Percentiles rank a stretch among this genome's conserved stretches.
Evolutionary conservation across 1,140 invertebrate genomes (phyloP).

Genomic region (Anoplolepis gracilipes): DNA sequence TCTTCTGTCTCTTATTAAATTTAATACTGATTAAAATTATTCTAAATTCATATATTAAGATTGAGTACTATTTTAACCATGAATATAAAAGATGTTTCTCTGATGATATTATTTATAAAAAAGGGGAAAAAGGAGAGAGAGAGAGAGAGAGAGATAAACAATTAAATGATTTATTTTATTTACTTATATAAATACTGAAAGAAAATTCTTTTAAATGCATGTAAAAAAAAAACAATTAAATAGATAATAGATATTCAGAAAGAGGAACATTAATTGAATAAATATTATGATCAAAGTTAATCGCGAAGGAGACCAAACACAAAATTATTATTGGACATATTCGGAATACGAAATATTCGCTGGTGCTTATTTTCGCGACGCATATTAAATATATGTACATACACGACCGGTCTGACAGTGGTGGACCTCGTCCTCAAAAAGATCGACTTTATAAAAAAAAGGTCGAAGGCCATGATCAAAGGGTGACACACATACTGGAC

Average conservation of each 20-base stretch:
- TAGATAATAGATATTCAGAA: not conserved
- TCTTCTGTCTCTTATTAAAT: no score
- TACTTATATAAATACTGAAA: no score
- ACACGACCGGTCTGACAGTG: slow-evolving; percentile 49
- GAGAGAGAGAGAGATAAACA: no score
- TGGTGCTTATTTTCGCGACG: slow-evolving; percentile 41
- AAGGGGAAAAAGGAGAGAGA: no score
- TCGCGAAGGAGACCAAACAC: not conserved
- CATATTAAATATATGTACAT: slow-evolving; percentile 5
- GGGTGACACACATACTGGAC: not conserved
- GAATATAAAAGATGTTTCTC: no score
- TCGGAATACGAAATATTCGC: slow-evolving; percentile 27
- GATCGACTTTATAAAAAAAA: no score
- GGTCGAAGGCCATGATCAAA: slow-evolving; percentile 20
- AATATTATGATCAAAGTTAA: not conserved
- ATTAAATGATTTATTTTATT: no score
- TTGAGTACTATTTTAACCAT: no score
- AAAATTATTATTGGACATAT: slow-evolving; percentile 33
- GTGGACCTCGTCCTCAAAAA: slow-evolving; percentile 53
- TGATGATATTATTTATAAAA: no score
- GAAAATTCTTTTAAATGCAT: no score
- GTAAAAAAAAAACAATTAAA: not conserved
- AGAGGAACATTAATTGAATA: not conserved
- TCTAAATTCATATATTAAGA: no score
- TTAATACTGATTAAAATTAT: no score